Base-by-base conservation (phyloP, 2,113 vertebrate species). In the Lynx canadensis region DNA sequence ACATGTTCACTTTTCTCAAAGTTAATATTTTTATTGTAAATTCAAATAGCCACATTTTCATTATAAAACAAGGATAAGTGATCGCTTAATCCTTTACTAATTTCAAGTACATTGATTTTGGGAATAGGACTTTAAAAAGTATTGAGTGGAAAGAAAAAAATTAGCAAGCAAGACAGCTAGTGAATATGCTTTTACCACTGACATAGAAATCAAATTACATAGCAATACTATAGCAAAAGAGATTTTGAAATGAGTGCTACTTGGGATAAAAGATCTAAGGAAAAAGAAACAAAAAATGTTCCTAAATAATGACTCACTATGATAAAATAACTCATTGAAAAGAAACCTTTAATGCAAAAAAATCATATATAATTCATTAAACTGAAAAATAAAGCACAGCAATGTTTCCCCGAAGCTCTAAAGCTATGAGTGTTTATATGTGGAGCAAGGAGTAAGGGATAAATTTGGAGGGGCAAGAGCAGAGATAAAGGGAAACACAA, bases 41-140 rank as follows among this genome's bases (percentile, higher is more conserved):
- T 92, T 95, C 33, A 94, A 95, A 80, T 65, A 12, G 4, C 63
- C 8, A 95, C 73, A 82, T 80, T 79, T 96, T 96, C 23, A 82
- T 86, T 96, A 83, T 80, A 78, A 96, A 73, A 25, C 4, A 95
- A 66, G 10, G n/a, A 82, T 84, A 93, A 96, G 31, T 73, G 65
- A 80, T 76, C 91, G 33, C 5, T 50, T 82, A 91, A 90, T 84
- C 38, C 4, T 87, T 94, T 68, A 93, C 36, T 93, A 93, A 93
- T 50, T 80, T 86, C 29, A 94, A 92, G 73, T 73, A 4, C 29
- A 96, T 27, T 73, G 21, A 89, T 87, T 97, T 93, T 85, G 6
- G 38, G 89, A 94, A 38, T 36, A 69, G 50, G 21, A 25, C 48
- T 33, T 81, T 4, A 25, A 74, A 63, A 89, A 84, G 36, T 63